Conservation (phyloP, 1,140 invertebrate species). For the Paracyclopina nana region DNA sequence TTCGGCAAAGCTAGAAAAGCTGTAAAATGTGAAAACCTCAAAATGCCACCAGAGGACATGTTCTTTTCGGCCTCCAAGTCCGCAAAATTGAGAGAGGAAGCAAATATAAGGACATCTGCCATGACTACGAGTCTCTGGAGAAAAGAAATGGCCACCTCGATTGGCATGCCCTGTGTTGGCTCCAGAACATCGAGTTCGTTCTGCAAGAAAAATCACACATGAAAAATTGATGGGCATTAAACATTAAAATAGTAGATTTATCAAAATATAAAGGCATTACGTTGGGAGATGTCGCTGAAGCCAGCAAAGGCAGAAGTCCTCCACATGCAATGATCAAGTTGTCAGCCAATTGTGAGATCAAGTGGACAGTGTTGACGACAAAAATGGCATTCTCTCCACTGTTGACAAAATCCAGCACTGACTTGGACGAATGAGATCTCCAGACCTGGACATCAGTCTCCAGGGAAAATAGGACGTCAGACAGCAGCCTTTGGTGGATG, state of each 20-base stretch:
- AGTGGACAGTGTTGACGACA: conserved; percentile 94
- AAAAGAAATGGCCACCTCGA: conserved; percentile 90
- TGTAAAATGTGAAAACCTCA: too few species aligned
- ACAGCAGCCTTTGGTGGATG: conserved; percentile 86
- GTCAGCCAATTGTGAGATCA: conserved; percentile 95
- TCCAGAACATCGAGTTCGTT: conserved; percentile 95
- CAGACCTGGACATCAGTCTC: conserved; percentile 87
- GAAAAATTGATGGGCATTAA: conserved; percentile 1
- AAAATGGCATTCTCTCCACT: conserved; percentile 94
- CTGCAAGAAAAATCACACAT: conserved; percentile 32
- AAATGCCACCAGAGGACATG: conserved; percentile 96
- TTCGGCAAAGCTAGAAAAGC: too few species aligned
- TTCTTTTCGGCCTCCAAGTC: conserved; percentile 98
- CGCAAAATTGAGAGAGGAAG: conserved; percentile 85
- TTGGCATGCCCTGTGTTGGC: conserved; percentile 92
- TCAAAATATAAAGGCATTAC: too few species aligned
- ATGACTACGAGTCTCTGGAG: conserved; percentile 89
- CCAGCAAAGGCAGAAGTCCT: conserved; percentile 73
- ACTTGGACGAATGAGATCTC: conserved; percentile 63
- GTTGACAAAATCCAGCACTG: conserved; percentile 93
- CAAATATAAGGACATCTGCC: conserved; percentile 95
- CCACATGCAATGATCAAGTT: conserved; percentile 98
- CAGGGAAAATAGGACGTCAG: conserved; percentile 86
- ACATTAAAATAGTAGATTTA: not conserved
- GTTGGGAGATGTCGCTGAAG: conserved; percentile 93